Percentiles rank a stretch among this genome's conserved stretches.
Conservation (phyloP, 2,113 vertebrate genomes). For the Platysternon megacephalum region DNA sequence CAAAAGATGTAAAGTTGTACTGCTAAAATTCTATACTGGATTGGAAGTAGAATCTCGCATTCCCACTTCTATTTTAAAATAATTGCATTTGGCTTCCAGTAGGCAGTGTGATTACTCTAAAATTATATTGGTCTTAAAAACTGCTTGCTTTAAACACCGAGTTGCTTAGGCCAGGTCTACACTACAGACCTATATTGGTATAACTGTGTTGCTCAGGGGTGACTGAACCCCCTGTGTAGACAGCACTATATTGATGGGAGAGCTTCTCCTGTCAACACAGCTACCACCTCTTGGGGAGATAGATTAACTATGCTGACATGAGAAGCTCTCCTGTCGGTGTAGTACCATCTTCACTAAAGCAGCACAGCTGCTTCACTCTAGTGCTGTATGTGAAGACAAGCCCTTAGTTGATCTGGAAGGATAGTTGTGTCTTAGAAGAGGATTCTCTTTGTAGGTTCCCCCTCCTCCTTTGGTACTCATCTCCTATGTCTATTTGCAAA, state of each 20-base stretch:
- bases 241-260: no score
- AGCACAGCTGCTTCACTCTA: no score
- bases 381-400: no score
- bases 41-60: not conserved
- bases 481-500: not conserved
- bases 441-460: not conserved
- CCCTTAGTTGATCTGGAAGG: not conserved
- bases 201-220: no score
- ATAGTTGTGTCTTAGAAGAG: not conserved
- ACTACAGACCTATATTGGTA: no score
- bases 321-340: no score
- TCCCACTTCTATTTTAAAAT: not conserved
- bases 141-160: constrained; percentile 10
- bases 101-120: not conserved
- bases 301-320: no score
- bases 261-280: no score
- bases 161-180: not conserved
- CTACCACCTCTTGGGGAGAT: no score
- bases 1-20: not conserved
- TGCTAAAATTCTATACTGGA: not conserved
- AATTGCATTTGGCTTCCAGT: not conserved
- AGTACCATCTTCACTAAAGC: no score
- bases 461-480: not conserved
- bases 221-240: no score
- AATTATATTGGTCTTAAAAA: not conserved